Evolutionary conservation across 2,888 invertebrate species (phyloP).

Genomic region (Steromphala cineraria): DNA sequence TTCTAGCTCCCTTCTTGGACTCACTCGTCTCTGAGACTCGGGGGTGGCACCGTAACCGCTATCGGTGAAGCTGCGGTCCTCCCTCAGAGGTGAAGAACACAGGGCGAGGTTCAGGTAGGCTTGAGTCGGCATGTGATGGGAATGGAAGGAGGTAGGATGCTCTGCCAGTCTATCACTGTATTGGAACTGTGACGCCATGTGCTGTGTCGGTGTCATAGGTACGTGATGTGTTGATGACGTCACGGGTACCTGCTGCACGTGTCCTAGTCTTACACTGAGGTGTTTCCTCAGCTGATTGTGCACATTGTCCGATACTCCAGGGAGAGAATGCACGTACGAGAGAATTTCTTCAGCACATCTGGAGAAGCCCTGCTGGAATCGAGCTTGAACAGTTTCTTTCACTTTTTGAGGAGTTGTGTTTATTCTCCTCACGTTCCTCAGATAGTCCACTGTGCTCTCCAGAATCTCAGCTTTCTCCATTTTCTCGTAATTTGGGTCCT

Average conservation of each 20-base stretch:
- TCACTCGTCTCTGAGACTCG: background rate
- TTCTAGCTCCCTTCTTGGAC: background rate
- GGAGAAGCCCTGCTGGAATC: conserved; percentile 10
- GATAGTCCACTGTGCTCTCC: conserved; percentile 31
- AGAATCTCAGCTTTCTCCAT: conserved; percentile 39
- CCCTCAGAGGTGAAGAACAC: background rate
- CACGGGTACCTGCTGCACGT: background rate
- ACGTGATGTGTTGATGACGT: background rate
- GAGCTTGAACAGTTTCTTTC: background rate
- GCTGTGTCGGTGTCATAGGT: background rate
- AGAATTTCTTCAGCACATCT: conserved; percentile 21
- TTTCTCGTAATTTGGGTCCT: conserved; percentile 34
- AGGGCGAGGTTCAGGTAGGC: background rate
- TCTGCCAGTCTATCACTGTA: too few relatives aligned
- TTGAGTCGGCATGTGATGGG: background rate
- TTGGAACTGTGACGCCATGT: too few relatives aligned
- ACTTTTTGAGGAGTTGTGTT: background rate
- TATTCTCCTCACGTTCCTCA: conserved; percentile 20
- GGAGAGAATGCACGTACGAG: background rate
- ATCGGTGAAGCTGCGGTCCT: background rate
- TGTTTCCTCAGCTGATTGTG: conserved; percentile 15
- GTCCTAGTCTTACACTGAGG: background rate
- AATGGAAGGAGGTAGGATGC: background rate
- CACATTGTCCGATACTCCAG: conserved; percentile 4
- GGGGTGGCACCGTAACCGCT: background rate